Evolutionary conservation across 2,797 vertebrate genomes (phyloP).

Genomic region (Pogoniulus pusillus): DNA sequence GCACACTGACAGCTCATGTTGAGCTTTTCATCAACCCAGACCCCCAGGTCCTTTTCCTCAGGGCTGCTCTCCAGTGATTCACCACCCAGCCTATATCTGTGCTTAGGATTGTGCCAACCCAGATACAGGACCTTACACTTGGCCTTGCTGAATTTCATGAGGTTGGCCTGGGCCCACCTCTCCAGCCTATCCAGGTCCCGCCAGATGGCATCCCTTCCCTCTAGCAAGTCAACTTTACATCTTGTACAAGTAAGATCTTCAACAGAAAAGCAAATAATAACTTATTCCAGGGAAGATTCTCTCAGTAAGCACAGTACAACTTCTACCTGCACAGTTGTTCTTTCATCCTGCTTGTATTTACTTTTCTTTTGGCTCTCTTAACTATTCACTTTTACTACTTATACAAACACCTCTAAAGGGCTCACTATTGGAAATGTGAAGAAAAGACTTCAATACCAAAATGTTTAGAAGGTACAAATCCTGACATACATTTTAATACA

Average conservation of each 20-base stretch:
- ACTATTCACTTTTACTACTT: constrained; percentile 2
- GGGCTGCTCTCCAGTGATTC: too few relatives aligned
- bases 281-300: not conserved
- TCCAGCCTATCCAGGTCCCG: too few relatives aligned
- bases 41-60: too few relatives aligned
- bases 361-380: not conserved
- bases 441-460: not conserved
- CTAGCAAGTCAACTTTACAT: not conserved
- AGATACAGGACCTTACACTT: too few relatives aligned
- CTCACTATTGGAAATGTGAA: not conserved
- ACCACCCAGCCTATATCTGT: too few relatives aligned
- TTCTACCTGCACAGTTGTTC: not conserved
- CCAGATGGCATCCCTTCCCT: too few relatives aligned
- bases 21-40: too few relatives aligned
- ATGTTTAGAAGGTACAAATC: not conserved
- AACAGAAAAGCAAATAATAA: not conserved
- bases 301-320: not conserved
- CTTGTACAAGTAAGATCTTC: not conserved
- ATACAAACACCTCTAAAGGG: not conserved
- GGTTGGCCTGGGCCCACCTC: too few relatives aligned
- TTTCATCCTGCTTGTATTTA: not conserved
- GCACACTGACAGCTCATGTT: too few relatives aligned
- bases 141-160: too few relatives aligned
- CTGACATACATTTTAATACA: not conserved
- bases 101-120: too few relatives aligned